These are phyloP conservation scores for Halesus radiatus DNA, from an alignment of 1,140 invertebrate species.

Conservation along the genomic window DNA sequence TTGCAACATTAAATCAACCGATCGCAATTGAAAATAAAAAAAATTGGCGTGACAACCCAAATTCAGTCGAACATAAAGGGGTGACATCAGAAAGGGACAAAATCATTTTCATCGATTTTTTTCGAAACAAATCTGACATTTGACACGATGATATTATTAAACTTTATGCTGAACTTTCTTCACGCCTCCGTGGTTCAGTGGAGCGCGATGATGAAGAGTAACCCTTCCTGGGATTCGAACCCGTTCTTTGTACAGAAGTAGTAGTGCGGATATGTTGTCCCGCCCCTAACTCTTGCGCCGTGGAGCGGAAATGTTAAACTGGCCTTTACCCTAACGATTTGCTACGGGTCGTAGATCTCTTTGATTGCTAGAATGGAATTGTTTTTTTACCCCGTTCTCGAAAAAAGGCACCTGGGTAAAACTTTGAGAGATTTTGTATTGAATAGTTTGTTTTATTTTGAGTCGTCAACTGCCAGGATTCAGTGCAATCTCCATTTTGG, in stretches of 20 bases:
- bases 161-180: neutral
- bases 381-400: too few species aligned
- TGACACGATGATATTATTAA: slow-evolving; percentile 6
- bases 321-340: neutral
- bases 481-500: too few species aligned
- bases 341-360: too few species aligned
- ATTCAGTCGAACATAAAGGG: too few species aligned
- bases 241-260: slow-evolving; percentile 21
- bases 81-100: too few species aligned
- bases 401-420: too few species aligned
- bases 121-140: neutral
- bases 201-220: slow-evolving; percentile 30
- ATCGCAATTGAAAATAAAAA: neutral
- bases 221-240: slow-evolving; percentile 32
- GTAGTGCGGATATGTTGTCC: slow-evolving; percentile 12
- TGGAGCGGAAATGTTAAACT: slow-evolving; percentile 34
- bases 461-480: too few species aligned
- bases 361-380: too few species aligned
- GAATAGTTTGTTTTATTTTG: too few species aligned
- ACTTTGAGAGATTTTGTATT: too few species aligned
- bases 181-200: slow-evolving; percentile 33
- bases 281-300: slow-evolving; percentile 11
- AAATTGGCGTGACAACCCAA: neutral
- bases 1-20: slow-evolving; percentile 1
- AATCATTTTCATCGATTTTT: too few species aligned